Evolutionary conservation across 2,113 vertebrate species (phyloP).

Genomic region (Calonectris borealis): DNA sequence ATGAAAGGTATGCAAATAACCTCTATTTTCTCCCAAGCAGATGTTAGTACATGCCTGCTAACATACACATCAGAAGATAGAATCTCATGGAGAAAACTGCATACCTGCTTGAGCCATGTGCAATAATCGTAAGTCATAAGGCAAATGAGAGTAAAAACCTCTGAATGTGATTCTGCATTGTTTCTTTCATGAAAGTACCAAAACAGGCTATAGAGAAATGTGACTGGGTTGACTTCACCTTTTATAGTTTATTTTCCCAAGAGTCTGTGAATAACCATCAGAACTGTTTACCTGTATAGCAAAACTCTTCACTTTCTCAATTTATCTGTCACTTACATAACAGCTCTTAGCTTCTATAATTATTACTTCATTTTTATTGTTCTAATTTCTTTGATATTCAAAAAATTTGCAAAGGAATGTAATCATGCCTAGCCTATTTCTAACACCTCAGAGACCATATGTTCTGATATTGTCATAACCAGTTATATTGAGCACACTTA

Average conservation of each 20-base stretch:
- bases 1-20: not conserved
- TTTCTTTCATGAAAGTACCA: not conserved
- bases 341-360: not conserved
- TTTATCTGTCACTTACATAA: not conserved
- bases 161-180: not conserved
- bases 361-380: not conserved
- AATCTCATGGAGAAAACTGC: not conserved
- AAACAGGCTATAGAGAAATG: not conserved
- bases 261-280: not conserved
- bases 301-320: not conserved
- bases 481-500: not conserved
- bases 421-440: not conserved
- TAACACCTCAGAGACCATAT: not conserved
- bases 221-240: not conserved
- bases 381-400: not conserved
- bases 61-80: not conserved
- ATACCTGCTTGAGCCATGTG: not conserved
- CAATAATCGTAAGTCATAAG: not conserved
- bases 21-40: not conserved
- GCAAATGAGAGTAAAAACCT: not conserved
- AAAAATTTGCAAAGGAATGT: not conserved
- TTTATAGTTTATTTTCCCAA: not conserved
- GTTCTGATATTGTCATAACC: not conserved
- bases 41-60: not conserved
- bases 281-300: not conserved